Conservation (phyloP, 2,888 invertebrate genomes). For the Liopterus haemorrhoidalis region DNA sequence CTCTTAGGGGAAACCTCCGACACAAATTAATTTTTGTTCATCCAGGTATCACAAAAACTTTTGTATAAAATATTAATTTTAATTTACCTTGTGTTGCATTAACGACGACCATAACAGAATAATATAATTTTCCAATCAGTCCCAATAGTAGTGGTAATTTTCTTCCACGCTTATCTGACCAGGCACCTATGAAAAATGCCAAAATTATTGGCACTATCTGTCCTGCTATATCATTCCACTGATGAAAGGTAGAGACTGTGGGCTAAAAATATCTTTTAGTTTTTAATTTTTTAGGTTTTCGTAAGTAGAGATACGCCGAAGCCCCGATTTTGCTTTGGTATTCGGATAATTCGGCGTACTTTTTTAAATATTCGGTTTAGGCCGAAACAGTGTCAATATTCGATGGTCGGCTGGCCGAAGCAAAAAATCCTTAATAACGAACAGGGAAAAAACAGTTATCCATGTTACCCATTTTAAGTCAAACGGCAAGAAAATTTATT, state of each 20-base stretch:
- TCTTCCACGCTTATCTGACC: conserved; percentile 73
- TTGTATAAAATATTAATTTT: not conserved
- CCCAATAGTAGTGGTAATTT: conserved; percentile 70
- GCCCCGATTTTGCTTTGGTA: too few relatives aligned
- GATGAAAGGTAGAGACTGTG: conserved; percentile 68
- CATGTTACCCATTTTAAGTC: too few relatives aligned
- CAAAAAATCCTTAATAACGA: too few relatives aligned
- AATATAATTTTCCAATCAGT: conserved; percentile 65
- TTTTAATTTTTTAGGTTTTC: not conserved
- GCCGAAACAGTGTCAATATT: too few relatives aligned
- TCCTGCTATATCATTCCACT: conserved; percentile 71
- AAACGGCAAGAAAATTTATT: too few relatives aligned
- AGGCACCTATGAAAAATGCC: conserved; percentile 74
- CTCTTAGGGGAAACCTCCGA: too few relatives aligned
- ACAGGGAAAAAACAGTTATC: too few relatives aligned
- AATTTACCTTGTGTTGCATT: conserved; percentile 56
- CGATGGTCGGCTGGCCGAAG: too few relatives aligned
- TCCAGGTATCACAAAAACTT: not conserved
- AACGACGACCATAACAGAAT: conserved; percentile 67
- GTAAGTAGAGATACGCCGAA: too few relatives aligned
- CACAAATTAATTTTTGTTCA: too few relatives aligned
- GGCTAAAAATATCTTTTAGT: conserved; percentile 46
- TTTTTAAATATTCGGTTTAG: too few relatives aligned
- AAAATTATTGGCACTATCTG: conserved; percentile 69
- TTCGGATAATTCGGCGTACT: too few relatives aligned